Conservation (phyloP, 1,140 invertebrate species). For the Lepidurus packardi region DNA sequence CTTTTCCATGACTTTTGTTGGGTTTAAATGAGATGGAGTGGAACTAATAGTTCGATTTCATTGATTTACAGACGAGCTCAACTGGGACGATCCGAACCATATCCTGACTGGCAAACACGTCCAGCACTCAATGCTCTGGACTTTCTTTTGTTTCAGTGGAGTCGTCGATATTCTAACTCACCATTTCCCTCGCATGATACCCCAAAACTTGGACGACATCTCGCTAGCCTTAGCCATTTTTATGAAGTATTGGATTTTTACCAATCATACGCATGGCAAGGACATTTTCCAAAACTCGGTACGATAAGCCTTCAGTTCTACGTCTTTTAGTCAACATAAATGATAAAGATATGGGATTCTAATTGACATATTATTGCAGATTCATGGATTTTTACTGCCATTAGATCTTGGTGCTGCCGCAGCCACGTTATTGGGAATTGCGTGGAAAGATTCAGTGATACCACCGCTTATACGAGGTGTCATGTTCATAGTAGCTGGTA, state of each 20-base stretch:
- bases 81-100: not conserved
- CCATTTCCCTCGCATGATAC: not conserved
- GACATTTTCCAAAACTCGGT: not conserved
- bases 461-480: not conserved
- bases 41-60: not conserved
- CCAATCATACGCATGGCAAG: slow-evolving; percentile 3
- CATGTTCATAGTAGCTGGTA: not conserved
- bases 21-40: too few relatives aligned
- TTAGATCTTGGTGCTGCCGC: not conserved
- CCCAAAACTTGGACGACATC: not conserved
- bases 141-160: not conserved
- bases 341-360: too few relatives aligned
- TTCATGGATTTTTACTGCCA: not conserved
- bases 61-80: not conserved
- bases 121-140: not conserved
- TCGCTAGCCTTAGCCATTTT: not conserved
- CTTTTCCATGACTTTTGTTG: too few relatives aligned
- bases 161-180: not conserved
- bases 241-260: not conserved
- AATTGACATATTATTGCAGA: not conserved
- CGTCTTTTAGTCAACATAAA: not conserved
- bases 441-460: not conserved
- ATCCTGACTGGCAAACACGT: not conserved
- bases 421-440: not conserved
- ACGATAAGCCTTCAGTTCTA: not conserved